These are phyloP conservation scores for Lepilemur septentrionalis DNA, from an alignment of 2,797 vertebrate genomes.

Conservation along the genomic window DNA sequence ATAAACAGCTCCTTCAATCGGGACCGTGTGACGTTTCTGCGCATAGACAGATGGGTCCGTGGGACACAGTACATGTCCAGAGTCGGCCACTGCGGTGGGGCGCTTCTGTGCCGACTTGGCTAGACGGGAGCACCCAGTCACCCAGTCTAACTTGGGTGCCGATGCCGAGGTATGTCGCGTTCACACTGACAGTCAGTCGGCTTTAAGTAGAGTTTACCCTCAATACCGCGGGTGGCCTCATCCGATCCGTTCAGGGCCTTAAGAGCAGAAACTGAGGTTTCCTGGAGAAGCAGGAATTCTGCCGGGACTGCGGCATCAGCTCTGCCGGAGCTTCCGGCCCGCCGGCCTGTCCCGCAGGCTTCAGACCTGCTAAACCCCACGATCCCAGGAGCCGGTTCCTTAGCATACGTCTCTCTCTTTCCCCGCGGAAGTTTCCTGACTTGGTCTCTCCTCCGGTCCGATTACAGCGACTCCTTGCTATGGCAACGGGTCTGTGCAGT, in stretches of 20 bases:
- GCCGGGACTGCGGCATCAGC: accelerated
- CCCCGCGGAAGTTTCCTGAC: neutral
- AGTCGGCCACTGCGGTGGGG: accelerated
- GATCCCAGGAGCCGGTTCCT: neutral
- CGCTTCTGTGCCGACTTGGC: neutral
- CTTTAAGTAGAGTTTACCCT: neutral
- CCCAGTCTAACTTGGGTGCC: accelerated
- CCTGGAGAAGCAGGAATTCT: too few relatives aligned
- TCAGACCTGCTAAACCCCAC: too few relatives aligned
- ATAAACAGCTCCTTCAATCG: neutral
- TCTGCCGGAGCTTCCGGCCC: neutral
- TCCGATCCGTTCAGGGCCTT: neutral
- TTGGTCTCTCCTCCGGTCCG: neutral
- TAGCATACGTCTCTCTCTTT: neutral
- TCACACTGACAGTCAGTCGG: accelerated
- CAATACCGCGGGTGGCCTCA: accelerated
- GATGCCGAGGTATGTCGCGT: accelerated
- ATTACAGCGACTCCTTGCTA: too few relatives aligned
- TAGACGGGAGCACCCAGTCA: accelerated
- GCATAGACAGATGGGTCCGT: accelerated
- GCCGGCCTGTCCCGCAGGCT: accelerated
- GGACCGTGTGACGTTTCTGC: neutral
- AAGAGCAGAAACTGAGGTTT: neutral
- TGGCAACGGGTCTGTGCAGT: neutral
- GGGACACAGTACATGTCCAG: accelerated